Evolutionary conservation across 1,140 invertebrate species (phyloP), one percentile per base, ranked within the genome.

Genomic region (Zeugodacus cucurbitae): DNA sequence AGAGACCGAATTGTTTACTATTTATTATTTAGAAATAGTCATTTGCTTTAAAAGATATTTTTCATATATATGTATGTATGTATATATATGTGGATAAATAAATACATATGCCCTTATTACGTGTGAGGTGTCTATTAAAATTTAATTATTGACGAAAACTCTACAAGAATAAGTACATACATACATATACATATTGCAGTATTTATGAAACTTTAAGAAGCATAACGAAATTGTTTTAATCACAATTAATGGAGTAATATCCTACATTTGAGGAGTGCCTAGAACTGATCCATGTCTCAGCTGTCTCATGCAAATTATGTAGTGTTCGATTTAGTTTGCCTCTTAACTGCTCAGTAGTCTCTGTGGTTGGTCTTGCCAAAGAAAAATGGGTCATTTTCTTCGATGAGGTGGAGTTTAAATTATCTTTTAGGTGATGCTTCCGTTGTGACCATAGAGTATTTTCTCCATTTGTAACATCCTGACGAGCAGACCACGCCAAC

Each of bases 311-410:
- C 20, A 62, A 54, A 41, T 37, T 74, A 74, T 92, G 89, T 87
- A 93, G 29, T 78, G 92, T 93, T 20, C 91, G 91, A 88, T 91
- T 91, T 89, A 93, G 89, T 90, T 93, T 91, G 89, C 92, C 92
- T 88, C 91, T 91, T 62, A 93, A 93, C 86, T 90, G 90, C 87
- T 90, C 90, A 70, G 90, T 90, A 82, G 90, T 91, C 26, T 82
- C 41, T 85, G 90, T 89, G 82, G 88, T 82, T 82, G 37, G 11
- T 26, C 74, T 82, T 48, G 8, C 41, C 41, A n/a, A 48, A 26
- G 74, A 29, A 14, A 37, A 74, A 37, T 82, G 10, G 41, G 44
- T 29, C 41, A 82, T 82, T 82, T 82, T 82, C 10, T 82, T 82
- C 74, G 74, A 44, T 26, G 41, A 11, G n/a, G n/a, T 4, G 37